Evolutionary conservation across 2,888 invertebrate genomes (phyloP), one percentile per base, ranked within the genome.

Genomic region (Diarsia rubi): DNA sequence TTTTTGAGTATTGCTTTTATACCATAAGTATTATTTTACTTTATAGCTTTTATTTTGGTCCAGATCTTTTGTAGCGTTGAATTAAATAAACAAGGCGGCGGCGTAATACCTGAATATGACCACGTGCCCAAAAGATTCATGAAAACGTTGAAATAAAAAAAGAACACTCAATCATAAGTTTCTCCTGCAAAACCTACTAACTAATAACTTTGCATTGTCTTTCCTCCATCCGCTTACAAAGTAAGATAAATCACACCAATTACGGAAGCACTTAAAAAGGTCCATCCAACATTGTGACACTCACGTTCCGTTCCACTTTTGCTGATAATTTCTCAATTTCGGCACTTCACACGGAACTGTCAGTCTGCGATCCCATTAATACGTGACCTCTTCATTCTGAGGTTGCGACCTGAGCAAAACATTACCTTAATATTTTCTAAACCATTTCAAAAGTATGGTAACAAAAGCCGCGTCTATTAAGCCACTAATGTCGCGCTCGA

Each of bases 381-480:
- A 54, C 59, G 45, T 78, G 79, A 84, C 83, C 83, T 64, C 69
- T 71, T 76, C 73, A 64, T 76, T 81, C 73, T 64, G 62, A 75
- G 67, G 72, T 78, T 64, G 37, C 62, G 72, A 69, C 76, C 73
- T 62, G 37, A 60, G 65, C 69, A 63, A 65, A 84, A 71, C 79
- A 87, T 84, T 82, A 87, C 78, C 74, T 78, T 67, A 62, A 78
- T 82, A 79, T 83, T 83, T 84, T 87, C 83, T 75, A 75, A 84
- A 82, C 84, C 76, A 80, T 80, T 82, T 70, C 77, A 75, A 84
- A 78, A 81, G 69, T 75, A 60, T 75, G 77, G 73, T 59, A 84
- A 83, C 88, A 87, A 87, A 75, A 79, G 75, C 78, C 42, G 27
- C 59, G n/a, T 75, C 78, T 79, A 86, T 82, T 84, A 81, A 79